Base-by-base conservation (phyloP, 2,888 invertebrate genomes). In the Plagodis dolabraria region DNA sequence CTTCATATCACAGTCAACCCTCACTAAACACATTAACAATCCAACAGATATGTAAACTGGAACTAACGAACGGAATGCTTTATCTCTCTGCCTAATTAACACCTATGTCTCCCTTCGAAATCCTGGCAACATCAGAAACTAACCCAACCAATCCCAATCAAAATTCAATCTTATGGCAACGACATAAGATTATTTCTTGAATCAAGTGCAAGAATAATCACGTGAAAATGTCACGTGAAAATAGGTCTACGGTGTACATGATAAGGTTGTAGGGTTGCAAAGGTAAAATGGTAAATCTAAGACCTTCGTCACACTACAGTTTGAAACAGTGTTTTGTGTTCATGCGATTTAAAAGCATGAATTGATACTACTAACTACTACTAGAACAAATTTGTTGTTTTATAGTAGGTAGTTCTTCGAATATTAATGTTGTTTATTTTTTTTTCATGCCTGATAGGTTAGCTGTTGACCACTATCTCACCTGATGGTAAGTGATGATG, bases 1-100 rank as follows among this genome's bases (percentile, higher is more conserved):
- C 40, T 7, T 44, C 52, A 58, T 45, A 53, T 48, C 34, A 46
- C 42, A 53, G 43, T 40, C 42, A 49, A 44, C 56, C 56, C 42
- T 35, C 47, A 60, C 52, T 55, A 60, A 60, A 56, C 48, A 57
- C 58, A 64, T 54, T 58, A 60, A 60, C 57, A 55, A 64, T 58
- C 58, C 53, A 50, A 64, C 50, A 55, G 60, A 56, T 55, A 64
- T 56, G 60, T 56, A 65, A 74, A 69, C 67, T 67, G 59, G 54
- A 72, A 75, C 78, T 77, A 77, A 77, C 74, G 61, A 78, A 75
- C 67, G 66, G 58, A 64, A 61, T 61, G 55, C 56, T 55, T 71
- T 79, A 79, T 72, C 75, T 72, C 65, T 53, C 52, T 48, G 54
- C 68, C 71, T 76, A 77, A 77, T 77, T 75, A 77, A 79, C 79